These are phyloP conservation scores for Acropora yongei DNA, from an alignment of 64 coral and sea anemone genomes.

Conservation along the genomic window DNA sequence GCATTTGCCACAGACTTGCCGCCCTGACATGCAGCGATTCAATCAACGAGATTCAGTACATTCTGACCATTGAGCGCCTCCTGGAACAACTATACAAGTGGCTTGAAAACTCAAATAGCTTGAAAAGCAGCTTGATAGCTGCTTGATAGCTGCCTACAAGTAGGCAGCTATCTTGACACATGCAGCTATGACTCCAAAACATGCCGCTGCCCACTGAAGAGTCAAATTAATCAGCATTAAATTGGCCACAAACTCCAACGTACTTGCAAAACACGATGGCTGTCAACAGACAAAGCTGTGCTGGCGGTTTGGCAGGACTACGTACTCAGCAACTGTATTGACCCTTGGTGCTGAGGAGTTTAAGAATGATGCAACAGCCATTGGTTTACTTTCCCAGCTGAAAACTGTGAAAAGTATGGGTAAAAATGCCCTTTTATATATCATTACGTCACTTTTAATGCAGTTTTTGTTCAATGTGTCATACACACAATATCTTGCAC, in stretches of 20 bases:
- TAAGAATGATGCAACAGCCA: not conserved
- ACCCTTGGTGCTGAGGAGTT: not conserved
- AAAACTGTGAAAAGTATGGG: not conserved
- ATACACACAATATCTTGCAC: not conserved
- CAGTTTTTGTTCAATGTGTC: no score
- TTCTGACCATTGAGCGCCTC: constrained; percentile 1
- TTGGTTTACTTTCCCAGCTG: not conserved
- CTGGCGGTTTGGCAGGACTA: not conserved
- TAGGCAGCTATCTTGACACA: not conserved
- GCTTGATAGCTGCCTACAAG: not conserved
- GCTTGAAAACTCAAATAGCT: constrained; percentile 7
- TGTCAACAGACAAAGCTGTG: no score
- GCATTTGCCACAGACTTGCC: constrained; percentile 37
- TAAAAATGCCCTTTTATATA: not conserved
- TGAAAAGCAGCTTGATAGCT: no score
- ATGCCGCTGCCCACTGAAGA: constrained; percentile 17
- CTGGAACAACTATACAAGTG: constrained; percentile 42
- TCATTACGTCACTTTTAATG: no score
- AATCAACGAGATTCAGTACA: constrained; percentile 20
- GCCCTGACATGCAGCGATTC: constrained; percentile 12
- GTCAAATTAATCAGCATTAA: not conserved
- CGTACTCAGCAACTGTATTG: not conserved
- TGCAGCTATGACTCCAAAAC: not conserved
- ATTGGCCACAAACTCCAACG: constrained; percentile 42
- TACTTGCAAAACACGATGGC: not conserved